phyloP scores from a whole-genome alignment of 2,113 vertebrate species.

The Poeciliopsis turrubarensis region DNA sequence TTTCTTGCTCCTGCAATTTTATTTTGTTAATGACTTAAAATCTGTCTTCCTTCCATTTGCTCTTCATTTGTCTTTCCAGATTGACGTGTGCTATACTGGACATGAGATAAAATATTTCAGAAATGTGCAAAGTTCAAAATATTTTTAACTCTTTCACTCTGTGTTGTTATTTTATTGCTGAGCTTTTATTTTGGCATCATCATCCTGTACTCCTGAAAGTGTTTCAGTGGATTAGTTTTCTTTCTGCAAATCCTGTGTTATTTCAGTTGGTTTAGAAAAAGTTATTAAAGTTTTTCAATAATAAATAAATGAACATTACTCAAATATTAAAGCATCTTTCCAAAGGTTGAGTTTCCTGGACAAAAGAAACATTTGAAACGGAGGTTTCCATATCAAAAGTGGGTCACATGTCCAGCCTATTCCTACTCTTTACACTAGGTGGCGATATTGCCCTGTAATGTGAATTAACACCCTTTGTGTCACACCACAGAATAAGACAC shows the following conservation, averaged over 20 bases:
- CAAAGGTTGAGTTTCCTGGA: background rate
- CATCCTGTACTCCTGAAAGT: background rate
- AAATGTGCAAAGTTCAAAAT: background rate
- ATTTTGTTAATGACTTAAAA: slow-evolving; percentile 1
- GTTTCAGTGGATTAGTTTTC: background rate
- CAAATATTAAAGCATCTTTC: background rate
- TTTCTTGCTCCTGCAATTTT: slow-evolving; percentile 28
- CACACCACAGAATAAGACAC: background rate
- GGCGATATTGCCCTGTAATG: background rate
- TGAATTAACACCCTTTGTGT: background rate
- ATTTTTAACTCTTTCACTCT: background rate
- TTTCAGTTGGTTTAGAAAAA: background rate
- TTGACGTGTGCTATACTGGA: background rate
- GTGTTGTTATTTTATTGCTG: background rate
- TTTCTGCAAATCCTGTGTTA: background rate
- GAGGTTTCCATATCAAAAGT: background rate
- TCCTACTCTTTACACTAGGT: background rate
- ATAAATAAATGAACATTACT: background rate
- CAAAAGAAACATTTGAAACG: too few relatives aligned
- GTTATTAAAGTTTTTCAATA: background rate
- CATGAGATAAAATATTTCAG: background rate
- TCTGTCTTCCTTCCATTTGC: background rate
- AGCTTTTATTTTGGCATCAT: slow-evolving; percentile 7
- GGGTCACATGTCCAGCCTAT: too few relatives aligned
- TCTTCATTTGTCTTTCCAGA: background rate